Conservation (phyloP, 1,140 invertebrate species). For the Nasonia longicornis region DNA sequence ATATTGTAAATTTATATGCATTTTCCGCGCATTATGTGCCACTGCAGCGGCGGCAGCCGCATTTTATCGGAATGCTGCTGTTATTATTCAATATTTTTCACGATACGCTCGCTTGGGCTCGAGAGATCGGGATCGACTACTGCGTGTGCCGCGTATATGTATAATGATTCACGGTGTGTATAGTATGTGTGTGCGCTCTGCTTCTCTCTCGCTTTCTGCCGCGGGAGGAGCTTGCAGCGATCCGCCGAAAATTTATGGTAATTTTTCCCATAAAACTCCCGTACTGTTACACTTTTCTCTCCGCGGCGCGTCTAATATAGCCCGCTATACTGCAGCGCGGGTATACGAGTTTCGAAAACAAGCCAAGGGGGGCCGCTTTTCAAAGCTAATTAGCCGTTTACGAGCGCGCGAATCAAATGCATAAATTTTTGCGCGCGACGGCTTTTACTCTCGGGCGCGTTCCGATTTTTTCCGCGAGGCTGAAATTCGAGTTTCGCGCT, state of each 20-base stretch:
- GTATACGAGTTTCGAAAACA: no score
- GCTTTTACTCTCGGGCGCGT: not conserved
- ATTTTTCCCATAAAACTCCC: slow-evolving; percentile 19
- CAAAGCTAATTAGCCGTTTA: not conserved
- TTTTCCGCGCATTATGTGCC: slow-evolving; percentile 3
- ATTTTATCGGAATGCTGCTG: slow-evolving; percentile 10
- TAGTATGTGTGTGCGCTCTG: not conserved
- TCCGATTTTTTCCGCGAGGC: not conserved
- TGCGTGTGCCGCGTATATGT: no score
- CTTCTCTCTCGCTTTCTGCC: no score
- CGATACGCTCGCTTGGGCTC: slow-evolving; percentile 9
- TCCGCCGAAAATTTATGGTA: not conserved
- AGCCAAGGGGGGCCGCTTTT: no score
- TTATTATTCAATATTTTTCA: slow-evolving; percentile 37
- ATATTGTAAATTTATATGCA: slow-evolving; percentile 24
- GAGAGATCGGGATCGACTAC: not conserved
- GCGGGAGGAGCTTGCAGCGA: not conserved
- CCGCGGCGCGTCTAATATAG: no score
- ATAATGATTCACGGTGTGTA: no score
- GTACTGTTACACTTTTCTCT: not conserved
- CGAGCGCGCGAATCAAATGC: no score
- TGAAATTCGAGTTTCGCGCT: not conserved
- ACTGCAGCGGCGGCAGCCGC: no score
- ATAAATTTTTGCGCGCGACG: no score
- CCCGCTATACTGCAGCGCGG: no score